Percentiles rank a stretch among this genome's conserved stretches.
Conservation (phyloP, 2,888 invertebrate species). For the Sinhomidia bicolor region DNA sequence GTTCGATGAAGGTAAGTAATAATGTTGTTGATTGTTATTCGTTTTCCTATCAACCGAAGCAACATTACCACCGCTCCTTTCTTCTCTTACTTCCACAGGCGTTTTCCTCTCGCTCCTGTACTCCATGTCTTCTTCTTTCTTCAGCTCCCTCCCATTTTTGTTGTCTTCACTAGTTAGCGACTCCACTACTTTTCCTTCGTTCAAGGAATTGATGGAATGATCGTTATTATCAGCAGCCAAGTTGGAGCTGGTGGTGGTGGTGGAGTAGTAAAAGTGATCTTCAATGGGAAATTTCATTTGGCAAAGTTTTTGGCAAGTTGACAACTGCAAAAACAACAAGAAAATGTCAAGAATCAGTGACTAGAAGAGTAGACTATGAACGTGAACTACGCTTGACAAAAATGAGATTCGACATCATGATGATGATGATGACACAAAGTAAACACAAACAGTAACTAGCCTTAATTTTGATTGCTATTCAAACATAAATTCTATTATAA, state of each 20-base stretch:
- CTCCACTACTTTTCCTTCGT: neutral
- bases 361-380: too few relatives aligned
- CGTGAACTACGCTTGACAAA: too few relatives aligned
- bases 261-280: too few relatives aligned
- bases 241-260: neutral
- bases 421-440: too few relatives aligned
- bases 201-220: neutral
- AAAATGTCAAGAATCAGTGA: slow-evolving; percentile 12
- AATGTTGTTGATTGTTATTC: slow-evolving; percentile 63
- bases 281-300: slow-evolving; percentile 49
- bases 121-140: neutral
- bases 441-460: too few relatives aligned
- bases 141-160: neutral
- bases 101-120: neutral
- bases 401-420: too few relatives aligned
- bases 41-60: slow-evolving; percentile 59
- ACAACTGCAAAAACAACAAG: slow-evolving; percentile 70
- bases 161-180: neutral
- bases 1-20: neutral
- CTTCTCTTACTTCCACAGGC: slow-evolving; percentile 51
- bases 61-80: neutral
- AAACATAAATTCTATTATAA: too few relatives aligned
- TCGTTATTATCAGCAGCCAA: neutral
- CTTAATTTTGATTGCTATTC: too few relatives aligned
- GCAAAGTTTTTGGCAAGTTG: slow-evolving; percentile 69